Evolutionary conservation across 2,797 vertebrate species (phyloP).

Genomic region (Gadopsis marmoratus): DNA sequence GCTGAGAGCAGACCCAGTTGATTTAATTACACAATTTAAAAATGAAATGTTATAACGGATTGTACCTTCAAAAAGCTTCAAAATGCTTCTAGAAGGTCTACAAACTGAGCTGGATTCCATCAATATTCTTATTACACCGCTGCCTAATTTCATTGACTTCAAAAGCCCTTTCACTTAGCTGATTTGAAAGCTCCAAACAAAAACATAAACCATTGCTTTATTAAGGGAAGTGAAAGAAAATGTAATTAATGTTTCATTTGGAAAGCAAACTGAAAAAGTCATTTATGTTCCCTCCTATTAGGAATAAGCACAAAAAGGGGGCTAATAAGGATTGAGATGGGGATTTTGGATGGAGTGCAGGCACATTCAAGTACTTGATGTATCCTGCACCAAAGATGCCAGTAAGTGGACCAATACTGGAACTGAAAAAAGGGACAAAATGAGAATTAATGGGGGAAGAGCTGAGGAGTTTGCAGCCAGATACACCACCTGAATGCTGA

Average conservation of each 20-base stretch:
- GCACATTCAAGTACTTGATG: not conserved
- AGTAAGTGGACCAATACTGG: too few relatives aligned
- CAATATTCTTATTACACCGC: slow-evolving; percentile 57
- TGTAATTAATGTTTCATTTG: slow-evolving; percentile 56
- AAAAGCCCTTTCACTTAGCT: slow-evolving; percentile 59
- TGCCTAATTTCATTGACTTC: slow-evolving; percentile 69
- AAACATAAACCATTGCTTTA: slow-evolving; percentile 54
- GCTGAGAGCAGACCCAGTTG: not conserved
- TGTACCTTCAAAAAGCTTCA: slow-evolving; percentile 35
- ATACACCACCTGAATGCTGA: not conserved
- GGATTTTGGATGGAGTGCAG: slow-evolving; percentile 13
- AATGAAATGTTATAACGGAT: slow-evolving; percentile 8
- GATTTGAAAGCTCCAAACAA: slow-evolving; percentile 61
- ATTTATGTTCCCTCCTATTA: slow-evolving; percentile 21
- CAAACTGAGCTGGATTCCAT: slow-evolving; percentile 39
- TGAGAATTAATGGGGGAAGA: too few relatives aligned
- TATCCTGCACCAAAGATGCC: slow-evolving; percentile 6
- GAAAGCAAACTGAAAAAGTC: slow-evolving; percentile 28
- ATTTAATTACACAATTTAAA: slow-evolving; percentile 13
- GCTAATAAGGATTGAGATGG: slow-evolving; percentile 11
- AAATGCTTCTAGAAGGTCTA: slow-evolving; percentile 29
- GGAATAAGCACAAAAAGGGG: slow-evolving; percentile 19
- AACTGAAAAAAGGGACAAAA: not conserved
- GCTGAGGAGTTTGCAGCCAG: not conserved
- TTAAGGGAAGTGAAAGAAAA: slow-evolving; percentile 68